Conservation (phyloP, 2,888 invertebrate genomes). For the Drosophila neoperkinsi region DNA sequence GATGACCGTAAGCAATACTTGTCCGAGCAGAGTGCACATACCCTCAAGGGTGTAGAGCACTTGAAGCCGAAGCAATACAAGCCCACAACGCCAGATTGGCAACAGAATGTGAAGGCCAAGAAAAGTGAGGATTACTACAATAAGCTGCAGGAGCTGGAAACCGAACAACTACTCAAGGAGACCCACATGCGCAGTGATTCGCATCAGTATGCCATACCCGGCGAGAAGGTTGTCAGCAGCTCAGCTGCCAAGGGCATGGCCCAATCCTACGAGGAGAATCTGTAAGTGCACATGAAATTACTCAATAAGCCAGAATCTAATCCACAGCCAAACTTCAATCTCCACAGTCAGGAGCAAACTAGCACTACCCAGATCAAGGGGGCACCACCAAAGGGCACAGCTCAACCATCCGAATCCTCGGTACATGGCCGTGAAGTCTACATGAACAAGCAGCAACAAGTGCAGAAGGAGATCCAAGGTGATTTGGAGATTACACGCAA, state of each 20-base stretch:
- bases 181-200: constrained; percentile 90
- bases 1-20: constrained; percentile 92
- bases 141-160: constrained; percentile 93
- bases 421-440: constrained; percentile 96
- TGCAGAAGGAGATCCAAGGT: constrained; percentile 94
- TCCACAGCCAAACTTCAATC: neutral
- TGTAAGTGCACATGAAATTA: constrained; percentile 87
- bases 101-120: constrained; percentile 92
- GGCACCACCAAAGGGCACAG: constrained; percentile 86
- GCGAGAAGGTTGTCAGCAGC: constrained; percentile 92
- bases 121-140: constrained; percentile 93
- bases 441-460: constrained; percentile 94
- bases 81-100: constrained; percentile 94
- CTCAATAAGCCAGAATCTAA: neutral
- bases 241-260: constrained; percentile 95
- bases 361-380: constrained; percentile 86
- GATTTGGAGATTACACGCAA: constrained; percentile 96
- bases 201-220: constrained; percentile 94
- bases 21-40: constrained; percentile 89
- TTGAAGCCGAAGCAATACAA: constrained; percentile 89
- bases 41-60: constrained; percentile 87
- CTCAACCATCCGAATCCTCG: constrained; percentile 92
- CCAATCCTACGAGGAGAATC: constrained; percentile 92
- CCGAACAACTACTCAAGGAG: constrained; percentile 93
- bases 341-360: constrained; percentile 59